Evolutionary conservation across 2,888 invertebrate genomes (phyloP), one percentile per base, ranked within the genome.

Genomic region (Plemyria rubiginata): DNA sequence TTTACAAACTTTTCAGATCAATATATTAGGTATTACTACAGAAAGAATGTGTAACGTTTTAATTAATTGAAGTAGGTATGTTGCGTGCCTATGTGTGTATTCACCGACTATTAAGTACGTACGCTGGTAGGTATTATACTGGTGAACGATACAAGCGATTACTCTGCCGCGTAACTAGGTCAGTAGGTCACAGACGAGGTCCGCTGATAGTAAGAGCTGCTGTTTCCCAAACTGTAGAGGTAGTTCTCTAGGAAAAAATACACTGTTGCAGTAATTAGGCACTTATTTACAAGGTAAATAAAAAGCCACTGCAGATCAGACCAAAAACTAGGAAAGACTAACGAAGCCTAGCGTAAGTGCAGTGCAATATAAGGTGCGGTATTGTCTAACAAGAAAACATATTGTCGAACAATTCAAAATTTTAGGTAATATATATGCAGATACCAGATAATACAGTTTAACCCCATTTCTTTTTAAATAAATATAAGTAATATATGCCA

Each of bases 121-220:
- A 74, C 70, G 60, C 70, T 57, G 57, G 36, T 70, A 60, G 55
- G 54, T 64, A 53, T 57, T 75, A 71, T 73, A 72, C 73, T 78
- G 75, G 80, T 78, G 81, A 77, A 78, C 82, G 81, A 81, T 79
- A 81, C 80, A 80, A 79, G 73, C 84, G 85, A 83, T 84, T 84
- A 82, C 82, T 85, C 82, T 81, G 84, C 72, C 81, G 92, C 93
- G 93, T 91, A 95, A 94, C 91, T 94, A 80, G 94, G 95, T 94
- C 93, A 95, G 90, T 94, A 81, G 94, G 94, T 93, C 94, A 94
- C 89, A 93, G 86, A 88, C 94, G 94, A 92, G 92, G 91, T 86
- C 88, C 85, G 77, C 87, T 82, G 87, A 86, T 86, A 86, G 81
- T 73, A 76, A 71, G 78, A 78, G 75, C 78, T 80, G 81, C 84